Evolutionary conservation across 2,113 vertebrate genomes (phyloP), one percentile per base, ranked within the genome.

Genomic region (Ceyx cyanopectus): DNA sequence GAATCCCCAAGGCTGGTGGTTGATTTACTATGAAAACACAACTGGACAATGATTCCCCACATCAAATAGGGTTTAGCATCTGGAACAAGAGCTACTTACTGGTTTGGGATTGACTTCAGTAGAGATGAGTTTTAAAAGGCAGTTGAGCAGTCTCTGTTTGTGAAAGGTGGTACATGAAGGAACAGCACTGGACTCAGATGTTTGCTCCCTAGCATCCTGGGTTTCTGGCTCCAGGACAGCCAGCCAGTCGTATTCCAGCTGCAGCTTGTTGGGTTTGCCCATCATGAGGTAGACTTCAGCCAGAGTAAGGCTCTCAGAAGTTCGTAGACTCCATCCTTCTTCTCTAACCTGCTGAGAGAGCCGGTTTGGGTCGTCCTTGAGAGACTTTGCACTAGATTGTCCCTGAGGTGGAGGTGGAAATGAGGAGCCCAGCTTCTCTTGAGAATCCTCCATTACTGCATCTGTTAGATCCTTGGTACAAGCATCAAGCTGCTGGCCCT

Each of bases 221-320:
- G 58, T 62, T 62, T 95, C 97, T 7, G 97, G 96, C 53, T 94
- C 97, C 79, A 97, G 56, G 89, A 98, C 94, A 2, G 98, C 95
- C 95, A 99, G 97, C 99, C 99, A 99, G 92, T 99, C 99, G 2
- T 99, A 99, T 73, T 99, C 99, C 67, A 99, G 97, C 97, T 99
- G 99, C 95, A 99, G 81, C 95, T 99, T 99, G 87, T 98, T 98
- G 0, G 99, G 99, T 94, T 99, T 99, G 94, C 99, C 99, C 95
- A 99, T 98, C 99, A 99, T 99, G 98, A 99, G 98, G 98, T 99
- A 99, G 97, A 99, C 98, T 98, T 99, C 99, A 7, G 99, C 99
- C 96, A 99, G 95, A 0, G 99, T 99, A 86, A 99, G 98, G 92
- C 98, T 98, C 92, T 99, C 99, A 0, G 98, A 98, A 48, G 98